A percentile compares a stretch with the other conserved stretches of the same genome.
These are phyloP conservation scores for Catocala fraxini DNA, from an alignment of 2,888 invertebrate genomes.

Conservation along the genomic window DNA sequence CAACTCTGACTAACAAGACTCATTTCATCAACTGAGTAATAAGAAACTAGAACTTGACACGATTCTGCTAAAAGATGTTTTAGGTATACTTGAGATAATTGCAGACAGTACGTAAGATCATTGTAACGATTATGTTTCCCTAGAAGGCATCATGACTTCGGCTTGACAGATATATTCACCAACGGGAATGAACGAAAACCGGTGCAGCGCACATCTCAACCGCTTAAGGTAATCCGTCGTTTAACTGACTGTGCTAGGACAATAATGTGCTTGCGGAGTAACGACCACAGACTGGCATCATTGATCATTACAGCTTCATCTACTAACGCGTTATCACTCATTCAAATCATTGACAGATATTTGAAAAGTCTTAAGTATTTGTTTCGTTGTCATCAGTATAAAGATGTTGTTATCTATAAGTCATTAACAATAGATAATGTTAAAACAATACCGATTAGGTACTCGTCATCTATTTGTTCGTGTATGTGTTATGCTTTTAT, in stretches of 20 bases:
- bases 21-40: neutral
- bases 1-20: conserved; percentile 3
- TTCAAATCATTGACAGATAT: no score
- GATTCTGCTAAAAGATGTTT: neutral
- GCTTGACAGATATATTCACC: neutral
- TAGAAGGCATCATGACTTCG: neutral
- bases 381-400: conserved; percentile 3
- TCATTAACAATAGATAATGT: conserved; percentile 15
- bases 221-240: conserved; percentile 24
- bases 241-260: neutral
- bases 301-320: no score
- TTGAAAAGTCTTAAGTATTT: no score
- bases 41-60: neutral
- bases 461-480: conserved; percentile 17
- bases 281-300: no score
- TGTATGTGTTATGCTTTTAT: conserved; percentile 14
- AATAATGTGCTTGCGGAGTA: no score
- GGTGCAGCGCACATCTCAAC: conserved; percentile 25
- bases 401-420: neutral
- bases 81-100: neutral
- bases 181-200: conserved; percentile 7
- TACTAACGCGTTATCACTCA: no score
- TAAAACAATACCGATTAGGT: conserved; percentile 30
- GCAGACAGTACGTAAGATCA: neutral
- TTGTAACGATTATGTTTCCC: no score